A percentile compares a stretch with the other conserved stretches of the same genome.
Conservation (phyloP, 2,797 vertebrate species). For the Scolopax bukidnonensis region DNA sequence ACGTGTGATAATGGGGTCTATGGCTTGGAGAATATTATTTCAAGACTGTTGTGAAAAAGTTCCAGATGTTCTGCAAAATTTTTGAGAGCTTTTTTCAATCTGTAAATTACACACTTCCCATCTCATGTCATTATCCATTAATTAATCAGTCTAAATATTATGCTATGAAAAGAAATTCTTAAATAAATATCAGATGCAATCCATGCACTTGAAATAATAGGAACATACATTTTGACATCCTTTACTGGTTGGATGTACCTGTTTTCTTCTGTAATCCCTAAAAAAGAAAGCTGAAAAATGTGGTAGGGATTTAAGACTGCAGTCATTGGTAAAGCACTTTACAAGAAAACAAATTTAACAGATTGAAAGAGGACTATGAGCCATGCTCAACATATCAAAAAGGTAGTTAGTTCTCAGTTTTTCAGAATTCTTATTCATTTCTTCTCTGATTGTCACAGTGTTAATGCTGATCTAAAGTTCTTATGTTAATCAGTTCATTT, state of each 20-base stretch:
- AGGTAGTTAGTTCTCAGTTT: not conserved
- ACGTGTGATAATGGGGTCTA: not conserved
- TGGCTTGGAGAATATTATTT: not conserved
- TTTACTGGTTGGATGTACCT: not conserved
- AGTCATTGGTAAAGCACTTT: not conserved
- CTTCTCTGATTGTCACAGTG: not conserved
- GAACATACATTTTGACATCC: not conserved
- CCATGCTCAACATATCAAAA: not conserved
- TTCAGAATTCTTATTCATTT: not conserved
- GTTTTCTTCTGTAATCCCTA: not conserved
- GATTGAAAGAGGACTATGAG: not conserved
- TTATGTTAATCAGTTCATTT: not conserved
- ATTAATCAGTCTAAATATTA: constrained; percentile 53
- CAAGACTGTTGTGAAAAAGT: constrained; percentile 29
- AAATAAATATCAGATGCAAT: not conserved
- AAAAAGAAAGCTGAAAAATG: not conserved
- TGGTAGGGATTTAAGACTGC: not conserved
- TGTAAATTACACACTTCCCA: constrained; percentile 22
- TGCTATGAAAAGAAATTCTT: not conserved
- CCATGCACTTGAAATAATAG: not conserved
- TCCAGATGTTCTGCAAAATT: constrained; percentile 54
- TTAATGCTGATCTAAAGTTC: not conserved
- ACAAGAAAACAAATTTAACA: not conserved
- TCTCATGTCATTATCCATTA: constrained; percentile 46
- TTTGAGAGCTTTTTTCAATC: constrained; percentile 58